phyloP scores from a whole-genome alignment of 2,113 vertebrate species.

The Poeciliopsis retropinna region DNA sequence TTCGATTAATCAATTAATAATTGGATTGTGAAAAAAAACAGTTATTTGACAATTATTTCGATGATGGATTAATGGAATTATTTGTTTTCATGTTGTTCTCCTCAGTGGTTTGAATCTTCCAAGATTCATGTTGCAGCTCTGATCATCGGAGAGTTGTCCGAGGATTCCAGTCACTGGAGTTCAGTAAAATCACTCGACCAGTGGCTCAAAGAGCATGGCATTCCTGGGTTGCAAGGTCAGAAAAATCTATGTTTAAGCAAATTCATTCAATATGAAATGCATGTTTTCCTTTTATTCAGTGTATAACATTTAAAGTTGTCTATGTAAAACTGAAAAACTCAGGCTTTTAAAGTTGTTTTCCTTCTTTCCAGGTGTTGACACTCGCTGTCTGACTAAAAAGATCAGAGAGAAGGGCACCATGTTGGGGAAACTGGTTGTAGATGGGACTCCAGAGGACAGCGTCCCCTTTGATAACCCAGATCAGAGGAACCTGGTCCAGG shows the following conservation, averaged over 20 bases:
- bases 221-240: constrained; percentile 91
- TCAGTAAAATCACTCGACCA: constrained; percentile 83
- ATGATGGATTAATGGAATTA: too few relatives aligned
- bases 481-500: constrained; percentile 85
- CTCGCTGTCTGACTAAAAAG: constrained; percentile 91
- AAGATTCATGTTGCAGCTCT: constrained; percentile 89
- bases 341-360: neutral
- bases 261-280: neutral
- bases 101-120: constrained; percentile 94
- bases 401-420: constrained; percentile 92
- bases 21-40: too few relatives aligned
- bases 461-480: constrained; percentile 88
- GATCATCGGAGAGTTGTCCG: constrained; percentile 89
- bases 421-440: constrained; percentile 89
- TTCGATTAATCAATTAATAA: too few relatives aligned
- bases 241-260: neutral
- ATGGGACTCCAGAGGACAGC: constrained; percentile 71
- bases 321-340: neutral
- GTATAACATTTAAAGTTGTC: neutral
- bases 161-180: constrained; percentile 93
- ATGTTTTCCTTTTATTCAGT: neutral
- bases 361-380: constrained; percentile 86
- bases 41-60: too few relatives aligned
- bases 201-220: constrained; percentile 90
- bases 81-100: neutral